Percentiles rank a stretch among this genome's conserved stretches.
These are phyloP conservation scores for Leguminivora glycinivorella DNA, from an alignment of 1,140 invertebrate species.

Conservation along the genomic window DNA sequence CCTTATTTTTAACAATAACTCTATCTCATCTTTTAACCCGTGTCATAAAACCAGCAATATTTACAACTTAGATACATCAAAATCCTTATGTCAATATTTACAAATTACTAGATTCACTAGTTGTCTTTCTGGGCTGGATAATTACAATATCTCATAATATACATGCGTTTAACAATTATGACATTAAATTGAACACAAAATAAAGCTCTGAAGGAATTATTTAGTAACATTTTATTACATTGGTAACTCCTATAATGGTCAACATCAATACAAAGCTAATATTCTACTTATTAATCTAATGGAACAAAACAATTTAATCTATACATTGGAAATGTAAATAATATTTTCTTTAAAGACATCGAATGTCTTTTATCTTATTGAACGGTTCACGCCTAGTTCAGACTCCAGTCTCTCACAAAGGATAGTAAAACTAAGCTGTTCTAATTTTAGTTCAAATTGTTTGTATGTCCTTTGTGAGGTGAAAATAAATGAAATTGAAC, in stretches of 20 bases:
- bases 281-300: not conserved
- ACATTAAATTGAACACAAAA: slow-evolving; percentile 14
- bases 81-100: slow-evolving; percentile 32
- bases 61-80: slow-evolving; percentile 8
- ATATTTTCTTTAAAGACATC: not conserved
- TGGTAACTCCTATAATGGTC: not conserved
- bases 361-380: too few species aligned
- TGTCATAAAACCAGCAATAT: slow-evolving; percentile 19
- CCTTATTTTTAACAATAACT: slow-evolving; percentile 16
- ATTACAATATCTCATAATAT: slow-evolving; percentile 24
- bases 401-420: too few species aligned
- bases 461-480: too few species aligned
- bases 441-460: too few species aligned
- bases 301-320: not conserved
- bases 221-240: not conserved
- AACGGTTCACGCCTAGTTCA: too few species aligned
- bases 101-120: slow-evolving; percentile 45
- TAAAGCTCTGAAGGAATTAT: slow-evolving; percentile 27
- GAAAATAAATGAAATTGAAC: too few species aligned
- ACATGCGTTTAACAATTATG: slow-evolving; percentile 20
- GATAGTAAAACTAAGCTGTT: too few species aligned
- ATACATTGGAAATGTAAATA: not conserved
- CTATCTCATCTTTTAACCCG: slow-evolving; percentile 13
- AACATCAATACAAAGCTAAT: not conserved
- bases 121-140: slow-evolving; percentile 43